Conservation (phyloP, 2,797 vertebrate genomes). For the Gymnodraco acuticeps region DNA sequence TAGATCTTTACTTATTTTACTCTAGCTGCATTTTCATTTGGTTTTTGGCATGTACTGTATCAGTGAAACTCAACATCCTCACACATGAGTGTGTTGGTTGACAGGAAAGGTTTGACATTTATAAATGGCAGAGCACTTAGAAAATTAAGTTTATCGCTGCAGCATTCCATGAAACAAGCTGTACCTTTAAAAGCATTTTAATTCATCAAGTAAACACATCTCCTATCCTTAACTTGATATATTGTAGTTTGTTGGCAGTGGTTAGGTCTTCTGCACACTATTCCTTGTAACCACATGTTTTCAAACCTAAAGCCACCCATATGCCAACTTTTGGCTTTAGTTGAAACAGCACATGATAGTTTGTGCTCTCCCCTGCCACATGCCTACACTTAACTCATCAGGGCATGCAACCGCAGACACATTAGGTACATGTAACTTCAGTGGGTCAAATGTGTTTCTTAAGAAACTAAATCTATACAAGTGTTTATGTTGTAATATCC, state of each 20-base stretch:
- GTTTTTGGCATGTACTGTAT: conserved; percentile 56
- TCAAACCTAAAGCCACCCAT: conserved; percentile 38
- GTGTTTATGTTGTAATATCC: conserved; percentile 29
- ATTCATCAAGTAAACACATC: conserved; percentile 35
- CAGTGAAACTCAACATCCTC: conserved; percentile 43
- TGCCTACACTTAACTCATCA: conserved; percentile 53
- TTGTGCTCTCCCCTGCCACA: conserved; percentile 41
- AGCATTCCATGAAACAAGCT: conserved; percentile 26
- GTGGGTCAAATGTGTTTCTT: conserved; percentile 34
- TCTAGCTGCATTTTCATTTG: conserved; percentile 44
- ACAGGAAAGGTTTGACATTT: conserved; percentile 53
- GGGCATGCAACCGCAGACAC: conserved; percentile 53
- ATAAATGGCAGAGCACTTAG: conserved; percentile 47
- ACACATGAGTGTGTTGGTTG: conserved; percentile 45
- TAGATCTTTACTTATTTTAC: conserved; percentile 16
- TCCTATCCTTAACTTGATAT: conserved; percentile 19
- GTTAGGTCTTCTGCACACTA: conserved; percentile 6
- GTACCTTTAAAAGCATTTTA: conserved; percentile 24
- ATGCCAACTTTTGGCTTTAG: conserved; percentile 45
- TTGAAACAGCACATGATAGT: conserved; percentile 46
- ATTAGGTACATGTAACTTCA: conserved; percentile 41
- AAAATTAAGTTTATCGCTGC: conserved; percentile 20
- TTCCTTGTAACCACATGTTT: conserved; percentile 54
- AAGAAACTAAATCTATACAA: conserved; percentile 22
- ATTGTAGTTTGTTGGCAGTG: conserved; percentile 44